A percentile compares a stretch with the other conserved stretches of the same genome.
Conservation (phyloP, 2,113 vertebrate genomes). For the Pomatostomus ruficeps region DNA sequence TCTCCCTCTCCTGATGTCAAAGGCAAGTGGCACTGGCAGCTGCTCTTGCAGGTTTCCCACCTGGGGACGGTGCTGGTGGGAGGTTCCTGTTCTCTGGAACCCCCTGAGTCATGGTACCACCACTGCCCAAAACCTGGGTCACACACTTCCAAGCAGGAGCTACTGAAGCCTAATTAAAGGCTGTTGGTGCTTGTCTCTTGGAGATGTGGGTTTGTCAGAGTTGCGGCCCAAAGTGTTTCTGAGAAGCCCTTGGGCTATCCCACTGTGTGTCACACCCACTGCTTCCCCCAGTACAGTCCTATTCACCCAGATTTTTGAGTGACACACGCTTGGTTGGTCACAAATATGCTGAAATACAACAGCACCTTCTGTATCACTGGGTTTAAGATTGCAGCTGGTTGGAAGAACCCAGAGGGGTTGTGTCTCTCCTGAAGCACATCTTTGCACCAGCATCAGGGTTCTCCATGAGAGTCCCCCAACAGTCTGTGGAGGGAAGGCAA, state of each 20-base stretch:
- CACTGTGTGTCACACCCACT: rapidly evolving
- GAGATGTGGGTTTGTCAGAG: neutral
- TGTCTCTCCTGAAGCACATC: neutral
- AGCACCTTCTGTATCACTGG: neutral
- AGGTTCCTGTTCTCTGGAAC: rapidly evolving
- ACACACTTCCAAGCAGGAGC: neutral
- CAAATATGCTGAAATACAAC: neutral
- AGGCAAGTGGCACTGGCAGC: neutral
- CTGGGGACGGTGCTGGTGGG: rapidly evolving
- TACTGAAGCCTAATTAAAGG: neutral
- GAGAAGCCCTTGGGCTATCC: neutral
- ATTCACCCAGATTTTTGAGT: neutral
- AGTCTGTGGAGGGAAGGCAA: neutral
- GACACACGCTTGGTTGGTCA: neutral
- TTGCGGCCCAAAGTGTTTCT: neutral
- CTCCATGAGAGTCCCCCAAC: rapidly evolving
- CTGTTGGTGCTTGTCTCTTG: neutral
- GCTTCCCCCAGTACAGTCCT: neutral
- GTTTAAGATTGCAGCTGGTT: neutral
- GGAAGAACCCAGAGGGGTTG: neutral
- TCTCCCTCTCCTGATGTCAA: neutral
- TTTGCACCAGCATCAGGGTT: neutral
- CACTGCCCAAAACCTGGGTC: neutral
- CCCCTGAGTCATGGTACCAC: rapidly evolving
- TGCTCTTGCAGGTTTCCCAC: neutral